Conservation (phyloP, 2,113 vertebrate genomes). For the Tragelaphus imberbis region DNA sequence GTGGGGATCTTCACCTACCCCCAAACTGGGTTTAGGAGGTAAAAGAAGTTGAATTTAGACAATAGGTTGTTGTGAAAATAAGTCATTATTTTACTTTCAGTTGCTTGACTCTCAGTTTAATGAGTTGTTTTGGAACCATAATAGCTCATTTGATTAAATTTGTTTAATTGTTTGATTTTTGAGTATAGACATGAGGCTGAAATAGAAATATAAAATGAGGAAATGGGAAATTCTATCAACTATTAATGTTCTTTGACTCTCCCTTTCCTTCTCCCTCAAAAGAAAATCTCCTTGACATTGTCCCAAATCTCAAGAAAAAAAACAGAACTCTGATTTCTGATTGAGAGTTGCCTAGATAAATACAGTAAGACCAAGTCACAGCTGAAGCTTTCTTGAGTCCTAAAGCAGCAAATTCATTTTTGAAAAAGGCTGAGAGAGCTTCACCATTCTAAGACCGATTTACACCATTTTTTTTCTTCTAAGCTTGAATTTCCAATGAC, state of each 20-base stretch:
- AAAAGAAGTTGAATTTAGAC: not conserved
- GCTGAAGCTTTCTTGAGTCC: not conserved
- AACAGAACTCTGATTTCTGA: constrained; percentile 31
- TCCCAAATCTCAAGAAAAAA: not conserved
- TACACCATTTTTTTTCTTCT: constrained; percentile 32
- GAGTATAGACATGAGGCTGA: not conserved
- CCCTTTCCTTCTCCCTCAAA: not conserved
- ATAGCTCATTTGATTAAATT: constrained; percentile 25
- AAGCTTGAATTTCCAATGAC: constrained; percentile 77
- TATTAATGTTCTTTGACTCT: not conserved
- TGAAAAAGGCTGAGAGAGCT: not conserved
- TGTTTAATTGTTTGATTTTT: constrained; percentile 24
- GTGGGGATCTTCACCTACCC: not conserved
- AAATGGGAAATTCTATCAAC: not conserved
- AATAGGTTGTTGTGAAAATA: not conserved
- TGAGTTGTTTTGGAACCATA: constrained; percentile 7
- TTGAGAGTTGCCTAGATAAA: not conserved
- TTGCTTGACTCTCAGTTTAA: not conserved
- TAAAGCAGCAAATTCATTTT: constrained; percentile 7
- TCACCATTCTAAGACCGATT: constrained; percentile 57
- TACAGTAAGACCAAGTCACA: not conserved
- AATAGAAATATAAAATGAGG: constrained; percentile 28
- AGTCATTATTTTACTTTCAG: not conserved
- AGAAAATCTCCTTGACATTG: not conserved
- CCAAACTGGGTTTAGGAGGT: not conserved